Evolutionary conservation across 2,888 invertebrate species (phyloP).

Genomic region (Ichneumoninae sp.): DNA sequence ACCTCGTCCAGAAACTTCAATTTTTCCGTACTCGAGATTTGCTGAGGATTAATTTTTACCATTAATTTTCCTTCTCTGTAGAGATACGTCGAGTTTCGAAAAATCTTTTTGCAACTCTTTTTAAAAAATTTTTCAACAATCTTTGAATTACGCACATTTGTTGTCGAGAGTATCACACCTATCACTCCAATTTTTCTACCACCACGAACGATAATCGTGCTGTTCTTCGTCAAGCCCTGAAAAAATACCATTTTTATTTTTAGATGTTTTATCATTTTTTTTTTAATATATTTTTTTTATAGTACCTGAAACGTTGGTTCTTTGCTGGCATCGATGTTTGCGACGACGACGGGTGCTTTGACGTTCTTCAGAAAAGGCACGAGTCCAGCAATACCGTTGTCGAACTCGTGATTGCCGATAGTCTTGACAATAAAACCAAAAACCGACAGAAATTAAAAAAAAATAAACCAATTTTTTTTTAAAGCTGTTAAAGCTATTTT

Average conservation of each 20-base stretch:
- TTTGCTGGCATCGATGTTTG: slow-evolving; percentile 90
- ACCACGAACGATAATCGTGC: slow-evolving; percentile 87
- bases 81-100: too few relatives aligned
- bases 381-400: slow-evolving; percentile 90
- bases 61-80: background rate
- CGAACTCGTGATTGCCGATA: slow-evolving; percentile 95
- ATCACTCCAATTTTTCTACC: slow-evolving; percentile 91
- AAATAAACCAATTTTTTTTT: background rate
- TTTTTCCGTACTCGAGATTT: slow-evolving; percentile 88
- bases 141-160: slow-evolving; percentile 85
- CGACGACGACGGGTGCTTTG: slow-evolving; percentile 89
- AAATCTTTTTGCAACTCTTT: background rate
- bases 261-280: slow-evolving; percentile 27
- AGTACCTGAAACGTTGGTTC: slow-evolving; percentile 87
- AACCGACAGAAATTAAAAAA: background rate
- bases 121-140: too few relatives aligned
- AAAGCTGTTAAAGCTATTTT: background rate
- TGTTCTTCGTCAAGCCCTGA: slow-evolving; percentile 87
- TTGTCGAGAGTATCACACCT: slow-evolving; percentile 90
- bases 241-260: slow-evolving; percentile 10
- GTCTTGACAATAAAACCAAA: slow-evolving; percentile 86
- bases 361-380: slow-evolving; percentile 89
- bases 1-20: slow-evolving; percentile 90
- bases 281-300: background rate
- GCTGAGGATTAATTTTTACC: slow-evolving; percentile 83